Conservation (phyloP, 2,113 vertebrate species). For the Callocephalon fimbriatum region DNA sequence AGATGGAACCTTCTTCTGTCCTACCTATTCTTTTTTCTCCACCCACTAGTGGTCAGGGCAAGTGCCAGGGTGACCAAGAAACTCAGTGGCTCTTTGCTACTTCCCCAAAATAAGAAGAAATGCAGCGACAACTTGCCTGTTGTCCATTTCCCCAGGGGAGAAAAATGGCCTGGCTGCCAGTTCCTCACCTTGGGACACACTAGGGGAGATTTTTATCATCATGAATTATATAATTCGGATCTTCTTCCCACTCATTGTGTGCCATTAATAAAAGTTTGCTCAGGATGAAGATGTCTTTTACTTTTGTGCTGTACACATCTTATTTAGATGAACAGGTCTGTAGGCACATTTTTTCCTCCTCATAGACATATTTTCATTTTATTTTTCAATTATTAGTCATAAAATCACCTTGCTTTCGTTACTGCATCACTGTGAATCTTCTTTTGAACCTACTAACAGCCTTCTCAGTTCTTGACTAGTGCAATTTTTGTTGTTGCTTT, state of each 20-base stretch:
- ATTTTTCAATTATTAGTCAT: background rate
- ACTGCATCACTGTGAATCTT: background rate
- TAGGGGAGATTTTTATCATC: background rate
- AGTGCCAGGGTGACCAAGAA: background rate
- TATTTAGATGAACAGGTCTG: background rate
- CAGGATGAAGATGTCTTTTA: background rate
- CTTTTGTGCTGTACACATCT: background rate
- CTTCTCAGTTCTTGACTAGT: background rate
- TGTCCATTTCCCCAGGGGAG: background rate
- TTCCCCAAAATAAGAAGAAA: background rate
- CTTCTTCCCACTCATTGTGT: background rate
- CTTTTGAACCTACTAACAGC: background rate
- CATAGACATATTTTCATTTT: background rate
- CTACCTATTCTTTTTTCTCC: background rate
- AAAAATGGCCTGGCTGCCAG: background rate
- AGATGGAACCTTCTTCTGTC: background rate
- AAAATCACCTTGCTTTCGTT: background rate
- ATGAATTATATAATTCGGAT: background rate
- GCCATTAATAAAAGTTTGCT: background rate
- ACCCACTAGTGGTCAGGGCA: background rate
- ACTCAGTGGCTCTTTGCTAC: background rate
- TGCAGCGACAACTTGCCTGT: background rate
- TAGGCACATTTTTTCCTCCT: background rate
- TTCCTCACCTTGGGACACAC: background rate
- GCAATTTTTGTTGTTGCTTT: background rate